Conservation (phyloP, 2,797 vertebrate genomes). For the Notolepis coatsorum region DNA sequence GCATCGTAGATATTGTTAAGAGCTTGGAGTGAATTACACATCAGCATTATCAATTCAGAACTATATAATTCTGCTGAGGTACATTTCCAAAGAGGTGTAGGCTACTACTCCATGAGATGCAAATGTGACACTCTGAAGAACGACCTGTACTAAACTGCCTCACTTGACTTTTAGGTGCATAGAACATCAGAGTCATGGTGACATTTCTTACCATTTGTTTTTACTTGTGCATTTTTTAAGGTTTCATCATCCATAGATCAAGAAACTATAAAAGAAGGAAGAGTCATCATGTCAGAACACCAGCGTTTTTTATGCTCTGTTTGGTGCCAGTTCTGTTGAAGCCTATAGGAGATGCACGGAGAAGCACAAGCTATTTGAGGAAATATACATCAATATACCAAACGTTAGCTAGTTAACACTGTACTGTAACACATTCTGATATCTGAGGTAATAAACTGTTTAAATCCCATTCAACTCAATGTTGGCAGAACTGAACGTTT, state of each 20-base stretch:
- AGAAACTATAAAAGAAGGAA: conserved; percentile 48
- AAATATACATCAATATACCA: too few relatives aligned
- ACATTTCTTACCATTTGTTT: conserved; percentile 56
- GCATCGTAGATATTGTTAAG: conserved; percentile 71
- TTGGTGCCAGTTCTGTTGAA: too few relatives aligned
- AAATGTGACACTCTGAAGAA: conserved; percentile 60
- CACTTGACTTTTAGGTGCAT: conserved; percentile 59
- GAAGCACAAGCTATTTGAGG: too few relatives aligned
- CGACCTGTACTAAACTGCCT: conserved; percentile 42
- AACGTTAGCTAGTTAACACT: too few relatives aligned
- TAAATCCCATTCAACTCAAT: too few relatives aligned
- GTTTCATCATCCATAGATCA: conserved; percentile 30
- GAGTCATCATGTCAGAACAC: too few relatives aligned
- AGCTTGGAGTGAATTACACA: conserved; percentile 70
- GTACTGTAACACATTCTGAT: too few relatives aligned
- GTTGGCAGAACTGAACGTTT: too few relatives aligned
- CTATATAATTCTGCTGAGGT: conserved; percentile 63
- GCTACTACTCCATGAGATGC: conserved; percentile 56
- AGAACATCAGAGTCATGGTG: conserved; percentile 58
- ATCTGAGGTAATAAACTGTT: too few relatives aligned
- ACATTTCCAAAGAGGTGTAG: conserved; percentile 62
- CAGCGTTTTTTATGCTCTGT: too few relatives aligned
- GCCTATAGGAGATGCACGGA: too few relatives aligned
- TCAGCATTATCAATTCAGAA: conserved; percentile 73
- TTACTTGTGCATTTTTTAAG: conserved; percentile 39